Base-by-base conservation (phyloP, 2,113 vertebrate genomes). In the Brachyhypopomus occidentalis region DNA sequence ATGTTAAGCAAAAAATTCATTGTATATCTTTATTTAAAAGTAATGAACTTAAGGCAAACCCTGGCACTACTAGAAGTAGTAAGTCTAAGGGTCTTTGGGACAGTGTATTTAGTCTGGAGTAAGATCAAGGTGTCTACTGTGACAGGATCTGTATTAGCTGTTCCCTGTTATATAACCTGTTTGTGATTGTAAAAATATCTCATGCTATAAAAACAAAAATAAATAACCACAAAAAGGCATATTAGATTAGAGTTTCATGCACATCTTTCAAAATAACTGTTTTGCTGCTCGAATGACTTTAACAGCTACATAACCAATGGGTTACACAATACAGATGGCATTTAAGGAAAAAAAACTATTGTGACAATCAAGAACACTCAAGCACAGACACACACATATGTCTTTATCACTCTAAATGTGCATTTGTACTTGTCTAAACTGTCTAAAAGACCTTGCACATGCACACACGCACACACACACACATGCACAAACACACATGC, bases 181-280 rank as follows among this genome's bases (percentile, higher is more conserved):
- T 74, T 80, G 71, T 74, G 69, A 69, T 70, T 63, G 71, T 72
- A 72, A 74, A 74, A 81, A 17, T 58, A 58, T 59, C 45, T 14
- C 34, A 12, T 7, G 14, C 14, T 58, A 16, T 67, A 66, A 66
- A 58, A 67, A 66, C 30, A 4, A 73, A 41, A 81, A 59, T 17
- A 75, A 72, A 58, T 80, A 55, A 52, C 69, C 59, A 59, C 66
- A 38, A 14, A 58, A 81, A 45, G 5, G 2, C 20, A 9, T 62
- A 59, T 45, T 79, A 72, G 34, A 71, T 60, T 60, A 45, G 36
- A 71, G 34, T 62, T 60, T 62, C 45, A 17, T 75, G 41, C 8
- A 76, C 74, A 16, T 64, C 41, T 73, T 55, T 63, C 70, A 55
- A 34, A 66, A 67, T 38, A 23, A 63, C 17, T 34, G 1, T 5